Percentiles rank a stretch among this genome's conserved stretches.
These are phyloP conservation scores for Heteropelma amictum DNA, from an alignment of 2,888 invertebrate species.

Conservation along the genomic window DNA sequence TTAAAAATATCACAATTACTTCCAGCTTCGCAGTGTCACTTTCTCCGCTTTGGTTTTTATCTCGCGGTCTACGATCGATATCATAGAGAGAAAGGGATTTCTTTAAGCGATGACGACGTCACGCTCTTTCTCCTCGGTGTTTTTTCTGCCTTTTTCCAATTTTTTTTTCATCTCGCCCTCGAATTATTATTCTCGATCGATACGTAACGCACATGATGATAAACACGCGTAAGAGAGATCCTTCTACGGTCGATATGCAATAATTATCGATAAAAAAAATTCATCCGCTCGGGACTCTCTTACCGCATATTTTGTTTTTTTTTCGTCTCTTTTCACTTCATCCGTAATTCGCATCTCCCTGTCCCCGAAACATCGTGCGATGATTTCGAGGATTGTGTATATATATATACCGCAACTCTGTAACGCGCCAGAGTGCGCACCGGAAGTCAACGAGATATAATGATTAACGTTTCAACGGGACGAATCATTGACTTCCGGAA, in stretches of 20 bases:
- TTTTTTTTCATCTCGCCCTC: not conserved
- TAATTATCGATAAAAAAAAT: too few species aligned
- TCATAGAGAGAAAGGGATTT: not conserved
- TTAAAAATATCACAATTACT: conserved; percentile 69
- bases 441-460: conserved; percentile 15
- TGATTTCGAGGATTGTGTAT: not conserved
- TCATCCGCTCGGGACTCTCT: too few species aligned
- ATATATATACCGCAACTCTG: not conserved
- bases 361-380: not conserved
- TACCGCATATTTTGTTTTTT: not conserved
- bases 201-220: not conserved
- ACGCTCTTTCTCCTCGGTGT: not conserved
- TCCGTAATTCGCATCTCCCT: not conserved
- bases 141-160: not conserved
- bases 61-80: not conserved
- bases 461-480: not conserved
- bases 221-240: not conserved
- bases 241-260: too few species aligned
- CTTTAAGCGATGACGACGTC: not conserved
- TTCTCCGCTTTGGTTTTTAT: not conserved
- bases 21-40: conserved; percentile 56
- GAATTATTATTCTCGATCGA: not conserved
- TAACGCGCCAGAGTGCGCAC: not conserved
- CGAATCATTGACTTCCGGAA: too few species aligned
- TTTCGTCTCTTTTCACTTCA: not conserved